Conservation (phyloP, 2,888 invertebrate genomes). For the Chydorus sphaericus region DNA sequence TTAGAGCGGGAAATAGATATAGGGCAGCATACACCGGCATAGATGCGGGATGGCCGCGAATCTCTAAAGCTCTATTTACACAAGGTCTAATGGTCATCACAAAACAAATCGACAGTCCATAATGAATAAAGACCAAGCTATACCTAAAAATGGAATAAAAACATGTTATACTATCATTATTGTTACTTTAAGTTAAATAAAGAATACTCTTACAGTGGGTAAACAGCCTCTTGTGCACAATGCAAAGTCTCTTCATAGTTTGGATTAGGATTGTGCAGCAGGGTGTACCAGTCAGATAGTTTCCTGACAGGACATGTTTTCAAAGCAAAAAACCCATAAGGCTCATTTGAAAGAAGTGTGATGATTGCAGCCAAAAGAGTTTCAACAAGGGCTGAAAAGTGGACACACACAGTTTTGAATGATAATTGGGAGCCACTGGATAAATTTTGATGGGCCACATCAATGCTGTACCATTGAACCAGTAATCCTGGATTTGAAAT, state of each 20-base stretch:
- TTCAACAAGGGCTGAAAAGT: conserved; percentile 70
- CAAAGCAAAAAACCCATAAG: conserved; percentile 57
- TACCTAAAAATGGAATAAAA: too few relatives aligned
- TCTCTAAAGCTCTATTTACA: conserved; percentile 33
- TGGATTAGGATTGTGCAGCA: conserved; percentile 84
- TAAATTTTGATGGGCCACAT: background rate
- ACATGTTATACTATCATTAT: background rate
- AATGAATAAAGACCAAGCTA: conserved; percentile 80
- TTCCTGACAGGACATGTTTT: conserved; percentile 62
- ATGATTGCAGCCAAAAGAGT: conserved; percentile 55
- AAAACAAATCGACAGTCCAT: conserved; percentile 60
- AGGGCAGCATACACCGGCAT: conserved; percentile 80
- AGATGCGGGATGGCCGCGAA: conserved; percentile 45
- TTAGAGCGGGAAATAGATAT: conserved; percentile 81
- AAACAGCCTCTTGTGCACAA: conserved; percentile 96
- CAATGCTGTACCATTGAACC: background rate
- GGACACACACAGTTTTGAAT: conserved; percentile 50
- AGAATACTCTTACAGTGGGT: conserved; percentile 94
- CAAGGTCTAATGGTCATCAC: conserved; percentile 66
- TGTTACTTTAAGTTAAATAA: too few relatives aligned
- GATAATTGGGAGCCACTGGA: background rate
- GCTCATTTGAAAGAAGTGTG: conserved; percentile 66
- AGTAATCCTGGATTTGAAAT: conserved; percentile 30
- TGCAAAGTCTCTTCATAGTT: conserved; percentile 75
- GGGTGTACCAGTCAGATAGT: conserved; percentile 64